Evolutionary conservation across 92 coral and sea anemone genomes (phyloP), one percentile per base, ranked within the genome.

Genomic region (Pocillopora meandrina): DNA sequence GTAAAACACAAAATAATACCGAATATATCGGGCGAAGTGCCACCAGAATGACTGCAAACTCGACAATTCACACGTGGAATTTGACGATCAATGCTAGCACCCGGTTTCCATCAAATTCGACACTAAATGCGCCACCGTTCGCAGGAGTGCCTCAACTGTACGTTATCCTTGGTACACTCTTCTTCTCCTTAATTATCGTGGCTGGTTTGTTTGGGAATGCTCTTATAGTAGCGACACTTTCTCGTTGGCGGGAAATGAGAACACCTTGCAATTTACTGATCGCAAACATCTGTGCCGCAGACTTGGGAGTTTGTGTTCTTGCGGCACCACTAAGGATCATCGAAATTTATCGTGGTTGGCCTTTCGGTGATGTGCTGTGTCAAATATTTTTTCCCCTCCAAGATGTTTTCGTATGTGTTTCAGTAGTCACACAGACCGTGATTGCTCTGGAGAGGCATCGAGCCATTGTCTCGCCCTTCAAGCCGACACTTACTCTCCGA

Each of bases 381-480:
- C 75, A 75, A 26, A 55, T 83, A 20, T 75, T 89, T 61, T 66
- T 79, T 2, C 93, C 93, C 5, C 63, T 87, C 35, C 95, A 92
- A 80, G 93, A 90, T 83, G 91, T 90, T n/a, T 85, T 90, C 47
- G 82, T 92, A 20, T 82, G 88, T 26, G 93, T 87, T 17, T 89
- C 93, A 21, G 95, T 92, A 4, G 71, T 79, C 23, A 86, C 95
- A 23, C 95, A 92, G 63, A 92, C 95, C 11, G 86, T 86, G 35
- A 90, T 92, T 21, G 95, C 95, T 18, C 20, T 92, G 77, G 95
- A 92, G 76, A 79, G 95, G 31, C 87, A 87, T n/a, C 87, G 89
- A 31, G 95, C 93, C 18, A 90, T 90, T 15, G 95, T 87, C 1
- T 78, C 93, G 12, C 95, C 95, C 11, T 92, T 92, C 79, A 92